Percentiles rank a stretch among this genome's conserved stretches.
phyloP scores from a whole-genome alignment of 2,888 invertebrate genomes.

The Cephus spinipes region DNA sequence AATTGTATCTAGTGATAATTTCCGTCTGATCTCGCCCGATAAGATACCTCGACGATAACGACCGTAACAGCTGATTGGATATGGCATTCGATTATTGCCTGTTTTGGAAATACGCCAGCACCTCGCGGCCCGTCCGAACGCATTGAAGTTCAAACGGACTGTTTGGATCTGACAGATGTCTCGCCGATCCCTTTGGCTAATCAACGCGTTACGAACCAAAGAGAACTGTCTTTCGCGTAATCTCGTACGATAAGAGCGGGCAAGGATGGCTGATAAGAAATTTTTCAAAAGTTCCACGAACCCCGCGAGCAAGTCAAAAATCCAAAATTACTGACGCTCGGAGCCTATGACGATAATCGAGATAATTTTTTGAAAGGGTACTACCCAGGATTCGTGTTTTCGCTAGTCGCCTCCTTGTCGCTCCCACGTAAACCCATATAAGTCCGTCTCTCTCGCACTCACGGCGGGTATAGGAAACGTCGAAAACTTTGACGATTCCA shows the following conservation, averaged over 20 bases:
- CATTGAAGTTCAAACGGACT: not conserved
- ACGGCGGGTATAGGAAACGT: not conserved
- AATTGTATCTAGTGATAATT: not conserved
- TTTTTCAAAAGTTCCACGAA: too few species aligned
- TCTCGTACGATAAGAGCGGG: not conserved
- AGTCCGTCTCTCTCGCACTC: not conserved
- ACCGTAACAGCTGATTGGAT: not conserved
- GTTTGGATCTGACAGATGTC: not conserved
- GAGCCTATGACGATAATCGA: too few species aligned
- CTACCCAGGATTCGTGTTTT: not conserved
- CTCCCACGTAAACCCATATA: not conserved
- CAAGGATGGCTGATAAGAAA: not conserved
- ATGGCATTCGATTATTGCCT: not conserved
- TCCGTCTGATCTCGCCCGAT: not conserved
- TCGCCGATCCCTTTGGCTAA: not conserved
- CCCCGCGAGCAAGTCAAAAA: too few species aligned
- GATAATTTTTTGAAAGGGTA: not conserved
- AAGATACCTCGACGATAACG: too few species aligned
- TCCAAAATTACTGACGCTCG: too few species aligned
- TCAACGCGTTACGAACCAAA: not conserved
- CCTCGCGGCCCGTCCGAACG: not conserved
- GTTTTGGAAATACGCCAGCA: not conserved
- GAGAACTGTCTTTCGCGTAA: not conserved
- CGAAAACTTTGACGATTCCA: not conserved
- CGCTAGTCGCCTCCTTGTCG: not conserved